Base-by-base conservation (phyloP, 2,797 vertebrate species). In the Forpus xanthops region DNA sequence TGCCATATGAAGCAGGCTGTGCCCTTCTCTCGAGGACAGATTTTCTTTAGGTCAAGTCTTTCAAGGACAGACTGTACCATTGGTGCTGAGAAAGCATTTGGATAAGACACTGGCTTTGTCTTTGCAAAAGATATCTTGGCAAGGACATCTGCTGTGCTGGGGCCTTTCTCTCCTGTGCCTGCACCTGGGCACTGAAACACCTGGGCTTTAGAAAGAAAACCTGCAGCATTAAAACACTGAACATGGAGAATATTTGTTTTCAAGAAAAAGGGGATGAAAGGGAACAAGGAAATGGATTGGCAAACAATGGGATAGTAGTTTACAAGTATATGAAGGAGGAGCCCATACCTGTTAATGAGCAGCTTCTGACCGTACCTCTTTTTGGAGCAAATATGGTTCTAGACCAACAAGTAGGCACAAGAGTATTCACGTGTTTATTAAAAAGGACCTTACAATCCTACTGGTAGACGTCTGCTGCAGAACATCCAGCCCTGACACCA, bases 111-210 rank as follows among this genome's bases (percentile, higher is more conserved):
- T 0, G 0, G 17, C 56, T 79, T 73, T 64, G 11, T 41, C 62
- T 60, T 81, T 64, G 42, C 67, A 73, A 20, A 58, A 58, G n/a
- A 35, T n/a, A 24, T 33, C 0, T 2, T 0, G 2, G 20, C 42
- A 31, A 73, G 12, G 11, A 25, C 3, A 0, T 52, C 37, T 37
- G 30, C 66, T 0, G 0, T 52, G 41, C 31, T 0, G 2, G 37
- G 53, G 21, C 12, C n/a, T 55, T 31, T 68, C 60, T 81, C 21
- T 55, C 66, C 27, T 24, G 24, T 41, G 42, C 45, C 33, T 52
- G 35, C 23, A 73, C 15, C 55, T 45, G 73, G 30, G 49, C 62
- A n/a, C 50, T 41, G 31, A 37, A 81, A 42, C 44, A 75, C 24
- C 37, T 52, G 44, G 20, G 20, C 15, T 65, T 78, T 44, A n/a